Evolutionary conservation across 2,113 vertebrate species (phyloP), one percentile per base, ranked within the genome.

Genomic region (Empidonax traillii): DNA sequence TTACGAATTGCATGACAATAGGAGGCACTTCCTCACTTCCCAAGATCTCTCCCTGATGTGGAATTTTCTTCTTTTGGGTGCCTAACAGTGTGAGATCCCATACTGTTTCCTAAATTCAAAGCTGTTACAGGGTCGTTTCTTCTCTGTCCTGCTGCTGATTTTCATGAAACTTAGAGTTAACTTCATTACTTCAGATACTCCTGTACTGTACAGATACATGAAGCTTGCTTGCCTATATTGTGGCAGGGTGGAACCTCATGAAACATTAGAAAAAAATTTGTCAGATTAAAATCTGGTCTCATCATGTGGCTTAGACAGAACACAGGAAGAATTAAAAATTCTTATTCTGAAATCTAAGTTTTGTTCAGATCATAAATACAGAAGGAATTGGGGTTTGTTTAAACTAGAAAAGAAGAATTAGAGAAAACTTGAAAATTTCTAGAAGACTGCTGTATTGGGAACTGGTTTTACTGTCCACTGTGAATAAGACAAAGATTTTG

Each of bases 161-260:
- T 90, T 82, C 46, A 24, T 33, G 39, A 72, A 87, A 51, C n/a
- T 15, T 74, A 8, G 76, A 81, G 18, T 43, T 69, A 30, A 75
- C 30, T 75, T 63, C 21, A 15, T 75, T 63, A 47, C 23, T 68
- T 91, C 31, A 21, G 55, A 77, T 59, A 47, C 19, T 91, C 17
- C 14, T 49, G 0, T 78, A 20, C 25, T 21, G 14, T 49, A 30
- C 0, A 3, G 33, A 22, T 85, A 15, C 1, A 2, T 30, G 24
- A 62, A n/a, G 53, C 37, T 76, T 85, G 41, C 12, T 76, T 92
- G 23, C 17, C 2, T 66, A 1, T 68, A 13, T 77, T 73, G 37
- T 66, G 79, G 13, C 51, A 83, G 35, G 21, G 23, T 68, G 19
- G 41, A 79, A 51, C 33, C 33, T 82, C 19, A 10, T 23, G 58